A percentile compares a stretch with the other conserved stretches of the same genome.
Conservation (phyloP, 2,113 vertebrate species). For the Tachuris rubrigastra region DNA sequence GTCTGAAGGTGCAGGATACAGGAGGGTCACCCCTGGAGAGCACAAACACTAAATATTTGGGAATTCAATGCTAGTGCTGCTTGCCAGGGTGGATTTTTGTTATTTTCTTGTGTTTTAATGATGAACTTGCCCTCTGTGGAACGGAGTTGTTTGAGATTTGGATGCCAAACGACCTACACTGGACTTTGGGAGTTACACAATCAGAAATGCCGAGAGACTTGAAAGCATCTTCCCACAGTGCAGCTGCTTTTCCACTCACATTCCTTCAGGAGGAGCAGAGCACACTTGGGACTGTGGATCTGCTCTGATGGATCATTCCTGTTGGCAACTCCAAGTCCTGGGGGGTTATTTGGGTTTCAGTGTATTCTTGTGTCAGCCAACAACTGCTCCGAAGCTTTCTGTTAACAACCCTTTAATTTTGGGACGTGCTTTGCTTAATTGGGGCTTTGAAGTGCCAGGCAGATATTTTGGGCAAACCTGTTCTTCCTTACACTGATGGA, state of each 20-base stretch:
- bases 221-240: neutral
- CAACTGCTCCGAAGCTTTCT: neutral
- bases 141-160: neutral
- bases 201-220: neutral
- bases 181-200: neutral
- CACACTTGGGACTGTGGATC: neutral
- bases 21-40: neutral
- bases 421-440: conserved; percentile 3
- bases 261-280: neutral
- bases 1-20: neutral
- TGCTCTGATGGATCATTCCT: neutral
- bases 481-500: neutral
- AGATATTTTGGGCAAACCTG: neutral
- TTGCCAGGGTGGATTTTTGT: neutral
- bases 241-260: neutral
- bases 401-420: conserved; percentile 4
- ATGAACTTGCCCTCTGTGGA: neutral
- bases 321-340: neutral
- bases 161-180: accelerated
- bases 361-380: neutral
- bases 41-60: neutral
- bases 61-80: neutral
- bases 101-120: neutral
- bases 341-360: neutral
- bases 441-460: neutral